Percentiles rank a stretch among this genome's conserved stretches.
These are phyloP conservation scores for Etheostoma nigrum DNA, from an alignment of 2,797 vertebrate species.

Conservation along the genomic window DNA sequence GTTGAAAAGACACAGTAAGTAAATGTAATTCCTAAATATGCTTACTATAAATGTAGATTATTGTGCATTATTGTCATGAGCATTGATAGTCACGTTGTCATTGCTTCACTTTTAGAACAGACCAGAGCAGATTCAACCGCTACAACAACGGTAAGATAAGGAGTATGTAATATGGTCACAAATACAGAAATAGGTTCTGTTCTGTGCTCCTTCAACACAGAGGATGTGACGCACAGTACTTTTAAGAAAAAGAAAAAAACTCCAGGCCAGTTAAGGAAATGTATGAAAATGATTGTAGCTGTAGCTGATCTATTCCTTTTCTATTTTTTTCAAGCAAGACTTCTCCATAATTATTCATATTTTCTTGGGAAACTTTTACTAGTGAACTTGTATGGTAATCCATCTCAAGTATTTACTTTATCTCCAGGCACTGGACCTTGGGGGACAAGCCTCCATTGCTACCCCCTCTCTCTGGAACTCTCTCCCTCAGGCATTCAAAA, in stretches of 20 bases:
- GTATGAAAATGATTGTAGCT: not conserved
- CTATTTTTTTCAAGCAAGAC: not conserved
- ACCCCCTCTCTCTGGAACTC: too few species aligned
- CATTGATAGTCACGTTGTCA: not conserved
- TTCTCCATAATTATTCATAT: too few species aligned
- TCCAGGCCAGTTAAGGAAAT: not conserved
- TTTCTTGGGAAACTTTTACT: too few species aligned
- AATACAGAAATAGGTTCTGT: not conserved
- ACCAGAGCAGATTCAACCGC: not conserved
- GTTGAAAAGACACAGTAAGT: constrained; percentile 24
- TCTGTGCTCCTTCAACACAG: not conserved
- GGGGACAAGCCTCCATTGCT: too few species aligned
- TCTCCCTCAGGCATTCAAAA: too few species aligned
- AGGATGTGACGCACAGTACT: not conserved
- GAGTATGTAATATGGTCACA: not conserved
- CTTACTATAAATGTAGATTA: not conserved
- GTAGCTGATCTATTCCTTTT: too few species aligned
- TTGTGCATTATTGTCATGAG: not conserved
- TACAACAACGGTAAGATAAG: not conserved
- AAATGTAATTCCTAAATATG: not conserved
- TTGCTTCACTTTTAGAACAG: not conserved
- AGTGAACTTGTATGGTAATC: too few species aligned
- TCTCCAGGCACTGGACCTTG: too few species aligned
- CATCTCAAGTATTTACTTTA: too few species aligned
- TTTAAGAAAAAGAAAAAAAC: not conserved